Base-by-base conservation (phyloP, 2,888 invertebrate species). In the Pachymerium ferrugineum region DNA sequence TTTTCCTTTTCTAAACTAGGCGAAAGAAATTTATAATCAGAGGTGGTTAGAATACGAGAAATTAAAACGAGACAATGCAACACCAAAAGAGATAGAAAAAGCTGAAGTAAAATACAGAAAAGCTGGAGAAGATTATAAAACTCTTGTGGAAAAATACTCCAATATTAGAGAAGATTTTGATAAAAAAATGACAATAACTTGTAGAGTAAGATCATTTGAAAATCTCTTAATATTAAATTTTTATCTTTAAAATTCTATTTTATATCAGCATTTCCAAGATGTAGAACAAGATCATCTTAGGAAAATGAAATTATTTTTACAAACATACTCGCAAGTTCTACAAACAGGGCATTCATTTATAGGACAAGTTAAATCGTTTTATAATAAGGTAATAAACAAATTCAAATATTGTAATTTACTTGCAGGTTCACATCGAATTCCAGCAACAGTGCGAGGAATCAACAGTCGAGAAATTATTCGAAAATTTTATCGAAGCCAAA, bases 281-380 rank as follows among this genome's bases (percentile, higher is more conserved):
- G 89, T 96, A 25, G 97, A 97, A 83, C 93, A 94, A 80, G 89
- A 90, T 74, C 96, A 97, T 84, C 84, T 97, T 78, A 90, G 90
- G 78, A 94, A 94, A 82, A 96, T 97, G 95, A 94, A 94, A 81
- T 93, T 94, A 80, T 97, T 97, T 86, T 87, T 97, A 47, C 92
- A 91, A 79, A 89, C 89, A 4, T 97, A 95, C 83, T 89, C 92
- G 76, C 91, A 93, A 80, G 88, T 94, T 76, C 87, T 94, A 78
- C 93, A 95, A 80, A 90, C 90, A 80, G 93, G 94, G 81, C 94
- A 95, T 83, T 92, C 92, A 79, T 88, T 93, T 81, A 90, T 95
- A 84, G 95, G 94, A 47, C 91, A 92, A 84, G 87, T 87, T 4
- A 38, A 42, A n/a, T 38, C 5, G 5, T 3, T 3, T 38, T 38